These are phyloP conservation scores for Tryphoninae sp. DNA, from an alignment of 2,888 invertebrate species.

Conservation along the genomic window DNA sequence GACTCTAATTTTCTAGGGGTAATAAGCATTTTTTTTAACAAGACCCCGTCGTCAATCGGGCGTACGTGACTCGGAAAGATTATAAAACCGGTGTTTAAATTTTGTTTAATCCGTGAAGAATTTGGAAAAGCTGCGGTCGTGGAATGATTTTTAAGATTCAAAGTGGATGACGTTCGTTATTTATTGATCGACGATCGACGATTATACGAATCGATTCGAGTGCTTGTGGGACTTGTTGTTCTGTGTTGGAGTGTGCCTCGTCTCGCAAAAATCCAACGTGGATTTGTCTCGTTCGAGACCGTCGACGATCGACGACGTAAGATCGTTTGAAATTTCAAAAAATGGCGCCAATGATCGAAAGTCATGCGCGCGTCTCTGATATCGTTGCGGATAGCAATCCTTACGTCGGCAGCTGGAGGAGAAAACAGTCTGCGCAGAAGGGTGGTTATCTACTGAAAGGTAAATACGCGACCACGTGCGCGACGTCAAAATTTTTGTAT, in stretches of 20 bases:
- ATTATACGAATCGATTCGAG: not conserved
- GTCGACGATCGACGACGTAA: not conserved
- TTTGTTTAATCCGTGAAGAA: not conserved
- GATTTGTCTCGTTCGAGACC: not conserved
- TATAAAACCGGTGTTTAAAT: not conserved
- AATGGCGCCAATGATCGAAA: slow-evolving; percentile 72
- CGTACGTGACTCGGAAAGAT: slow-evolving; percentile 25
- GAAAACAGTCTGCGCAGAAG: slow-evolving; percentile 69
- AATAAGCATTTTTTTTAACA: slow-evolving; percentile 7
- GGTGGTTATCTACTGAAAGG: slow-evolving; percentile 64
- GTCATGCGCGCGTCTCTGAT: slow-evolving; percentile 61
- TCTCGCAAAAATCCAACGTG: not conserved
- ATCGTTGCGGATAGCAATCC: slow-evolving; percentile 68
- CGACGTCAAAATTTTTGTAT: too few relatives aligned
- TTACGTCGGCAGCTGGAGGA: slow-evolving; percentile 70
- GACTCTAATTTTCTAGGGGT: slow-evolving; percentile 5
- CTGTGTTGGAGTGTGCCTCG: not conserved
- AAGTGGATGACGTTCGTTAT: not conserved
- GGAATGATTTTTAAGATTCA: not conserved
- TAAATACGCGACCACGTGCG: slow-evolving; percentile 31
- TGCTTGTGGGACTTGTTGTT: slow-evolving; percentile 24
- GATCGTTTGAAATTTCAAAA: slow-evolving; percentile 31
- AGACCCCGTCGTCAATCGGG: slow-evolving; percentile 7
- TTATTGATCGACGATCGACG: slow-evolving; percentile 19
- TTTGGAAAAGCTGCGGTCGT: not conserved